Base-by-base conservation (phyloP, 2,888 invertebrate genomes). In the Caenorhabditis drosophilae region DNA sequence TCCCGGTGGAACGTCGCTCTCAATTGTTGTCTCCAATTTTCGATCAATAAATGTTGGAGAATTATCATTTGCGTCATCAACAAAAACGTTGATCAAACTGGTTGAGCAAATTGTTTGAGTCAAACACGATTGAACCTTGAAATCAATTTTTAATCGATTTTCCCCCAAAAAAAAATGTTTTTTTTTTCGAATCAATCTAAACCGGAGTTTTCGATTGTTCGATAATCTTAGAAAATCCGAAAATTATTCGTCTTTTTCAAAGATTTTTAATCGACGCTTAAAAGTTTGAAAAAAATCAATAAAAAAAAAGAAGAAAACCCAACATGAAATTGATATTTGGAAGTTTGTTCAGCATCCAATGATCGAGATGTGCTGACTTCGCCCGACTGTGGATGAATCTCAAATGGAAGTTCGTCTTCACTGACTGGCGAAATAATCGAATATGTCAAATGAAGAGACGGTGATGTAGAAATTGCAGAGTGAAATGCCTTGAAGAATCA, bases 51-150 rank as follows among this genome's bases (percentile, higher is more conserved):
- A 75, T 4, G 53, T 47, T 11, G 81, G 81, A 2, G 75, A 15
- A 42, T 81, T 81, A 62, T 81, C 81, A 52, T 81, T 81, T 23
- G 67, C 55, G 52, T 81, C 81, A 7, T 66, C 66, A 2, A 81
- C 73, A 22, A 67, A 38, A 3, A 73, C 67, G 25, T 54, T 45
- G 20, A 73, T 56, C 22, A 35, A 47, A 38, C 60, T 40, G 12
- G 49, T 50, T 1, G 70, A 68, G 42, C 73, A 73, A 31, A 59
- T 47, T 2, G 57, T 51, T 31, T 62, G 57, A 25, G 66, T 62
- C 18, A 73, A 52, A 49, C 73, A 73, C 12, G 73, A 66, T 6
- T 67, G 62, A 2, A 73, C 66, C 73, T 73, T 44, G 11, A 57
- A 49, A 47, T 11, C 4, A 36, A 11, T 48, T 20, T n/a, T n/a